Evolutionary conservation across 1,140 invertebrate genomes (phyloP).

Genomic region (Calliphora vicina): DNA sequence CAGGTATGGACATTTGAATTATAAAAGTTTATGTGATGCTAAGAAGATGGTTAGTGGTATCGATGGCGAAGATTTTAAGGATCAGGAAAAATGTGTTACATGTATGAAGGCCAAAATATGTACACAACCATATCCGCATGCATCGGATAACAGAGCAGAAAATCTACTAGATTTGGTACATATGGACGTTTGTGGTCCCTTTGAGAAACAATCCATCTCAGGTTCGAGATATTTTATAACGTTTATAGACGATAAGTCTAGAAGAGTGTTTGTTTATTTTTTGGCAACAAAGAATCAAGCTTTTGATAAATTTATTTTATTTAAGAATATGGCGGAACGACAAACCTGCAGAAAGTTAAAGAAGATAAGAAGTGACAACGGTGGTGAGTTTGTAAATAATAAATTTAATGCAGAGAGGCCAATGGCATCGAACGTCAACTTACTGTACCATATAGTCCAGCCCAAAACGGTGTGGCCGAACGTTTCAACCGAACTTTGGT

Average conservation of each 20-base stretch:
- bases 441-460: not conserved
- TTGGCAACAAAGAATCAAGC: not conserved
- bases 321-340: not conserved
- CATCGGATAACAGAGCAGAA: not conserved
- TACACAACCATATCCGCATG: not conserved
- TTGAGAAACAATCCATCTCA: not conserved
- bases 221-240: not conserved
- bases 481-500: not conserved
- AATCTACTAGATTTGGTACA: not conserved
- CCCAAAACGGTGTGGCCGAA: not conserved
- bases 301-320: not conserved
- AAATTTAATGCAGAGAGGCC: not conserved
- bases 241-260: not conserved
- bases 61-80: not conserved
- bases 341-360: not conserved
- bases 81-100: not conserved
- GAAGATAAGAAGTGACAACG: not conserved
- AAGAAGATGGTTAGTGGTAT: not conserved
- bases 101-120: not conserved
- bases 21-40: conserved; percentile 11
- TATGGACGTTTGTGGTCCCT: not conserved
- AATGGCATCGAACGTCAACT: not conserved
- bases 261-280: not conserved
- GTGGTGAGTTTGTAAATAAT: not conserved
- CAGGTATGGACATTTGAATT: conserved; percentile 35